Percentiles rank a stretch among this genome's conserved stretches.
Conservation (phyloP, 2,888 invertebrate species). For the Scotopteryx bipunctaria region DNA sequence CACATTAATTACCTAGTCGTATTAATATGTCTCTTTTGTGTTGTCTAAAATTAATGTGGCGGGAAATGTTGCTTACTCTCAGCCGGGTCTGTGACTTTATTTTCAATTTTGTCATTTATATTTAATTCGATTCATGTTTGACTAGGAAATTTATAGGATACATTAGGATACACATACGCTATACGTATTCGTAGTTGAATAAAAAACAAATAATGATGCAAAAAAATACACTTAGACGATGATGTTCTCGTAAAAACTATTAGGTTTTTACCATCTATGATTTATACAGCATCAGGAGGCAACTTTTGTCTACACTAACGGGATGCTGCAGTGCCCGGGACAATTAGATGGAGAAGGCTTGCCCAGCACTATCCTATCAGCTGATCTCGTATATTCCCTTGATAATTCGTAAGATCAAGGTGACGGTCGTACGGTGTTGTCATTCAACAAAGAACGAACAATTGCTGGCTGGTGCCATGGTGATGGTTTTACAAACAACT, state of each 20-base stretch:
- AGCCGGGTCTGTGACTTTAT: conserved; percentile 11
- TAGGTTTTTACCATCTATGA: too few relatives aligned
- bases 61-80: conserved; percentile 21
- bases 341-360: too few relatives aligned
- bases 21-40: conserved; percentile 37
- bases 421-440: too few relatives aligned
- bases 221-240: background rate
- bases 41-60: conserved; percentile 31
- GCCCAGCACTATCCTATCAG: too few relatives aligned
- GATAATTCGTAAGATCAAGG: background rate
- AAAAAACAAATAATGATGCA: background rate
- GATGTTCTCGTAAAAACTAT: too few relatives aligned
- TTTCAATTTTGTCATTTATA: conserved; percentile 15
- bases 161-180: too few relatives aligned
- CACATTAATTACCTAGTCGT: conserved; percentile 35
- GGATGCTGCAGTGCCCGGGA: too few relatives aligned
- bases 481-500: too few relatives aligned
- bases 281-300: too few relatives aligned
- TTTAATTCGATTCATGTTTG: background rate
- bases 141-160: background rate
- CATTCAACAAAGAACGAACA: background rate
- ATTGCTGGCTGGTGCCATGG: background rate
- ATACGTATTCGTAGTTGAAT: background rate
- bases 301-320: too few relatives aligned
- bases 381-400: background rate